Evolutionary conservation across 2,113 vertebrate species (phyloP).

Genomic region (Sinocyclocheilus rhinocerous): DNA sequence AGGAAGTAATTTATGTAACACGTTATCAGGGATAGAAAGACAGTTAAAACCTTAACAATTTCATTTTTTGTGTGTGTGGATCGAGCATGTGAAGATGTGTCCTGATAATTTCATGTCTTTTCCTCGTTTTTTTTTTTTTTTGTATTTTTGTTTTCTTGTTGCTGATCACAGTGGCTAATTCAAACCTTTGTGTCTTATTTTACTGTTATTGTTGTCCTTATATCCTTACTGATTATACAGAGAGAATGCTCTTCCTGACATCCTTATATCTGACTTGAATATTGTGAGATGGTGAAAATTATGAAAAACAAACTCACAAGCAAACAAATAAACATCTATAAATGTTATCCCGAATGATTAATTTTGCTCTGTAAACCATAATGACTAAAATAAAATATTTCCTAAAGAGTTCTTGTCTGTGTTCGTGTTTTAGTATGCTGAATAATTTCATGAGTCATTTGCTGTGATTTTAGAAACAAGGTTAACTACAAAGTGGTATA

Average conservation of each 20-base stretch:
- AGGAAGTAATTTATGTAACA: conserved; percentile 79
- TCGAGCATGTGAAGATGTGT: conserved; percentile 76
- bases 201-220: conserved; percentile 67
- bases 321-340: conserved; percentile 67
- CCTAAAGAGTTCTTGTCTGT: conserved; percentile 61
- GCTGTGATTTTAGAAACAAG: neutral
- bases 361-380: conserved; percentile 77
- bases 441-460: conserved; percentile 4
- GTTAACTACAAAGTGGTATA: neutral
- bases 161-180: conserved; percentile 69
- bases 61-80: conserved; percentile 57
- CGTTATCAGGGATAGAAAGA: conserved; percentile 75
- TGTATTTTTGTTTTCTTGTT: conserved; percentile 67
- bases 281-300: conserved; percentile 78
- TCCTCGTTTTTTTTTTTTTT: conserved; percentile 63
- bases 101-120: conserved; percentile 64
- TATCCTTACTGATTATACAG: conserved; percentile 69
- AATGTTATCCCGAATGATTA: conserved; percentile 69
- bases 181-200: conserved; percentile 63
- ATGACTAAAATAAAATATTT: conserved; percentile 78
- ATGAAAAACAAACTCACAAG: conserved; percentile 60
- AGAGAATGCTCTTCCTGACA: conserved; percentile 71
- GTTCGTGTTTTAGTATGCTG: conserved; percentile 35
- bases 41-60: conserved; percentile 71
- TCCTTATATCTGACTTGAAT: conserved; percentile 76